Evolutionary conservation across 2,797 vertebrate species (phyloP).

Genomic region (Spinus pinus): DNA sequence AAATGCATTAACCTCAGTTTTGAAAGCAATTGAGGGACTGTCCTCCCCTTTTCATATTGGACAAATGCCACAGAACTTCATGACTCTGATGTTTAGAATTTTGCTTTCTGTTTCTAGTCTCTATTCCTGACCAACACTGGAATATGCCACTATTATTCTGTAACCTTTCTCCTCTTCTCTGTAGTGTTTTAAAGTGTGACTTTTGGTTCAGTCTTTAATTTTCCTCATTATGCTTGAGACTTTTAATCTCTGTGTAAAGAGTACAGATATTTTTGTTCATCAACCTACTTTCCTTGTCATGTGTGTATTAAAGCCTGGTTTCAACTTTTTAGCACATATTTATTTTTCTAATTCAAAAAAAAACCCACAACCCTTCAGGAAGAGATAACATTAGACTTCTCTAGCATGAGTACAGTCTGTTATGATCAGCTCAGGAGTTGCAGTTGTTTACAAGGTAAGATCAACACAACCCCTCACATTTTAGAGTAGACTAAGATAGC

Average conservation of each 20-base stretch:
- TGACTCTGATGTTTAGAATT: background rate
- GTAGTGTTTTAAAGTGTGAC: background rate
- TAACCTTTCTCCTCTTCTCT: background rate
- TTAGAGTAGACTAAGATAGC: background rate
- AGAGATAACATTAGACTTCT: background rate
- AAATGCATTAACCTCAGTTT: background rate
- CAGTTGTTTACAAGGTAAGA: background rate
- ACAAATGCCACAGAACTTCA: background rate
- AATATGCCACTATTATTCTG: background rate
- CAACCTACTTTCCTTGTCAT: background rate
- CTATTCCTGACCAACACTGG: background rate
- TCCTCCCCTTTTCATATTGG: background rate
- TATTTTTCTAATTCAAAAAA: background rate
- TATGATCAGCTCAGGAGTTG: background rate
- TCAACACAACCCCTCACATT: background rate
- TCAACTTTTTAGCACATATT: background rate
- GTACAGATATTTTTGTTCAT: background rate
- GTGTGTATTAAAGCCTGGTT: background rate
- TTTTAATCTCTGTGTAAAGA: background rate
- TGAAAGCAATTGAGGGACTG: background rate
- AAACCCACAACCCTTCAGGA: background rate
- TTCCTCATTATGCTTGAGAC: background rate
- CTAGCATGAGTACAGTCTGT: accelerated
- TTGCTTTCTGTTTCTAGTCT: background rate
- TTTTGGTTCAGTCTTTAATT: background rate